Base-by-base conservation (phyloP, 2,113 vertebrate species). In the Rhizomys pruinosus region DNA sequence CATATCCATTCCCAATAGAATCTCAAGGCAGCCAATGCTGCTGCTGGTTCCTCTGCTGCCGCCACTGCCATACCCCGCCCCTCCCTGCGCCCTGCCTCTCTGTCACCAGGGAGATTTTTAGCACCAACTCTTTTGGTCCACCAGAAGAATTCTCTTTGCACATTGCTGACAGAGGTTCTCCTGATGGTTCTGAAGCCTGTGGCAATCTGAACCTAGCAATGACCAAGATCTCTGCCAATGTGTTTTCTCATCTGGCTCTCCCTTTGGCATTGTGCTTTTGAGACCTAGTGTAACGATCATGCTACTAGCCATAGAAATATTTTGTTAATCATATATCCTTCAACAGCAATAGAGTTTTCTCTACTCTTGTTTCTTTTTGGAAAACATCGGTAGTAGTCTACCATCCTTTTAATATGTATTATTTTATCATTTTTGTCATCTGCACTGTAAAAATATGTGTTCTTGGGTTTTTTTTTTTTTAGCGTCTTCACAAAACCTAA, bases 221-320 rank as follows among this genome's bases (percentile, higher is more conserved):
- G 72, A 66, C 69, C 61, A 52, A 88, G 73, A 84, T n/a, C 37
- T 19, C 19, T 57, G 25, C 52, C 3, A 20, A 52, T 1, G 2
- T 37, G 76, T 66, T 94, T 55, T 89, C 63, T 61, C 72, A 86
- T 52, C 55, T 11, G 52, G 17, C 52, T 87, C 25, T 91, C 71
- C 68, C 76, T 91, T 92, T 90, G 52, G 22, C 66, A 84, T 84
- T 74, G 66, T 37, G 39, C n/a, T 84, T 95, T 80, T 37, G 4
- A 29, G 68, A 59, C 44, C 37, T 47, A 4, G 20, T 69, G 25
- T 76, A 72, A 68, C 64, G 42, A 61, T 55, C n/a, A 61, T 85
- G 79, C 81, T 13, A 12, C 19, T 89, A 47, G 47, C 9, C 55
- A 32, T 37, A 73, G 63, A 82, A 89, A 73, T 89, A 81, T 71